Conservation (phyloP, 2,113 vertebrate genomes). For the Leptosomus discolor region DNA sequence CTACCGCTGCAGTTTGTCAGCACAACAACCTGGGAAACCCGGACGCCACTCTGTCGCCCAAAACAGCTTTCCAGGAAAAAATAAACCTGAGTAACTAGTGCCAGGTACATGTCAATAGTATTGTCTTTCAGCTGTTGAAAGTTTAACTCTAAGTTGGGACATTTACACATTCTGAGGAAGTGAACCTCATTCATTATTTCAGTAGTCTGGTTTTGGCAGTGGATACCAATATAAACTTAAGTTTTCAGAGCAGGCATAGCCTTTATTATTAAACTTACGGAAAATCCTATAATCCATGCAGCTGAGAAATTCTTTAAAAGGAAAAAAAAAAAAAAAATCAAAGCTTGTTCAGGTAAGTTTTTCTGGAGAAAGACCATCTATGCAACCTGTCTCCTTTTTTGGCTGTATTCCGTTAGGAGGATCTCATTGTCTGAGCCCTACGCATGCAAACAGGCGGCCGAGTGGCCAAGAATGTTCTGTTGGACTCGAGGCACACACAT, state of each 20-base stretch:
- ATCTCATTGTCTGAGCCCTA: neutral
- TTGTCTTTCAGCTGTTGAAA: slow-evolving; percentile 76
- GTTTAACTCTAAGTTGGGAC: slow-evolving; percentile 66
- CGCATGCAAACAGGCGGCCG: fast-evolving
- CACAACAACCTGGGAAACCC: slow-evolving; percentile 77
- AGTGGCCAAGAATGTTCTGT: neutral
- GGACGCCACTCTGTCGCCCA: slow-evolving; percentile 84
- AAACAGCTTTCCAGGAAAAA: slow-evolving; percentile 75
- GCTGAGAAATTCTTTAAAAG: neutral
- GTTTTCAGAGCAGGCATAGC: neutral
- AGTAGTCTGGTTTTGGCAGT: neutral
- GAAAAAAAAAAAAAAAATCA: neutral
- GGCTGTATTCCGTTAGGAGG: neutral
- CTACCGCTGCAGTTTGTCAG: slow-evolving; percentile 88
- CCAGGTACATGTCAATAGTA: slow-evolving; percentile 74
- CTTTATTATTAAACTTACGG: neutral
- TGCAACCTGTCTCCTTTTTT: neutral
- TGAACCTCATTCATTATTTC: slow-evolving; percentile 47
- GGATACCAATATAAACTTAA: neutral
- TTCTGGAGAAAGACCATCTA: neutral
- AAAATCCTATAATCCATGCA: neutral
- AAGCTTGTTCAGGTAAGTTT: neutral
- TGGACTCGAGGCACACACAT: neutral
- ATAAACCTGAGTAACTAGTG: slow-evolving; percentile 69
- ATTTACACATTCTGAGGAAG: slow-evolving; percentile 52